phyloP scores from a whole-genome alignment of 2,113 vertebrate genomes.

The Brachyistius frenatus region DNA sequence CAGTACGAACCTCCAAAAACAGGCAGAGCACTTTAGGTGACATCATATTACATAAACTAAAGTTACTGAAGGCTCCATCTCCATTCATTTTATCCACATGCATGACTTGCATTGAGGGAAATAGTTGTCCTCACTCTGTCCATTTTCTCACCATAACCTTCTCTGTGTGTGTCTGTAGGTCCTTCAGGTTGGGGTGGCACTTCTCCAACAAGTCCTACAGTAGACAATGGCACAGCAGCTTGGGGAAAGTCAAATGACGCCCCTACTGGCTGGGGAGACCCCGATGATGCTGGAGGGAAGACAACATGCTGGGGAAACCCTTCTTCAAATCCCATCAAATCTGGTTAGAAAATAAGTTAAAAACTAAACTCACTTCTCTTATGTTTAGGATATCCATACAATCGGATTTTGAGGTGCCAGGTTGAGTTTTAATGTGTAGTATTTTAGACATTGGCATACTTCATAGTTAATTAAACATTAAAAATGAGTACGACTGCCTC shows the following conservation, averaged over 20 bases:
- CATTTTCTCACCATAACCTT: neutral
- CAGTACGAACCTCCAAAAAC: too few species aligned
- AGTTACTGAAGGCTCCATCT: too few species aligned
- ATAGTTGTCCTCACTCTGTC: neutral
- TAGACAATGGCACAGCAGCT: slow-evolving; percentile 93
- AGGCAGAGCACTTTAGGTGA: too few species aligned
- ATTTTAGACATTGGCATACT: neutral
- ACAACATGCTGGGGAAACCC: slow-evolving; percentile 90
- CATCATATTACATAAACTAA: too few species aligned
- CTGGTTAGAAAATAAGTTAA: slow-evolving; percentile 84
- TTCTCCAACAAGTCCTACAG: slow-evolving; percentile 89
- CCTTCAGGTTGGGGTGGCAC: slow-evolving; percentile 90
- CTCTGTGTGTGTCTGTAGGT: slow-evolving; percentile 64
- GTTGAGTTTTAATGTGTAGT: neutral
- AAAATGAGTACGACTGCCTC: too few species aligned
- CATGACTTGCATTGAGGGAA: neutral
- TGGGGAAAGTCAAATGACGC: slow-evolving; percentile 93
- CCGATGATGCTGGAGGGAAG: slow-evolving; percentile 88
- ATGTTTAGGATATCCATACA: neutral
- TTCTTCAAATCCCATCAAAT: slow-evolving; percentile 89
- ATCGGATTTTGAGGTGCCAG: neutral
- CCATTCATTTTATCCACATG: too few species aligned
- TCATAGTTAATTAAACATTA: neutral
- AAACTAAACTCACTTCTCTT: neutral
- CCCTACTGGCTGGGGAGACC: slow-evolving; percentile 92